Evolutionary conservation across 2,888 invertebrate species (phyloP), one percentile per base, ranked within the genome.

Genomic region (Lepidocyrtinus sp.): DNA sequence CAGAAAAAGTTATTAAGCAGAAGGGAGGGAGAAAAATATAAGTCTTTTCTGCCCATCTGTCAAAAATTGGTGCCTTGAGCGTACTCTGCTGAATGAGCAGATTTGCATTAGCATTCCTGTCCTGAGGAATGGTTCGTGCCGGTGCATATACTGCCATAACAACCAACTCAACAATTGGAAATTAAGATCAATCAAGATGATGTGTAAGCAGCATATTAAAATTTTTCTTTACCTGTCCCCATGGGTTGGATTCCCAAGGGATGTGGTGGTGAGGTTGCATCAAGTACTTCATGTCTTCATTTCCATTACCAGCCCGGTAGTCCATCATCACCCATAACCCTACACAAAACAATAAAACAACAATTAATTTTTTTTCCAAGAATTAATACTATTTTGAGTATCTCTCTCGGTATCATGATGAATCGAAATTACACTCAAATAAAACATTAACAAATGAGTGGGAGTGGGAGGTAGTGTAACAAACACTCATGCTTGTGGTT

Each of bases 261-360:
- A 82, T 84, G 75, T 85, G 86, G 77, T 85, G 86, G 71, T 85
- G 85, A 76, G 84, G 81, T 81, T 86, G 86, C 86, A 86, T 86
- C 80, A 86, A 84, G 82, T 86, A 86, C 85, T 86, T 86, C 85
- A 86, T 86, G 74, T 86, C 85, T 77, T 84, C 85, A 80, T 86
- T 85, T 81, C 83, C 85, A 85, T 86, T 86, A 76, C 86, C 85
- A 78, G 84, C 77, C 83, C 82, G 50, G 83, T 82, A 83, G 81
- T 79, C 81, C 81, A 81, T 84, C 85, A 84, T 84, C 82, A 84
- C 84, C 84, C 84, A 84, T 84, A 80, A 82, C 83, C 83, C 76
- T 36, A 36, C 36, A 36, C 36, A 5, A 36, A 36, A 7, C 12
- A 7, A 36, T 12, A 36, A 36, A 5, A 36, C 5, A 36, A 7